A percentile compares a stretch with the other conserved stretches of the same genome.
phyloP scores from a whole-genome alignment of 2,797 vertebrate species.

The Sebastolobus altivelis region DNA sequence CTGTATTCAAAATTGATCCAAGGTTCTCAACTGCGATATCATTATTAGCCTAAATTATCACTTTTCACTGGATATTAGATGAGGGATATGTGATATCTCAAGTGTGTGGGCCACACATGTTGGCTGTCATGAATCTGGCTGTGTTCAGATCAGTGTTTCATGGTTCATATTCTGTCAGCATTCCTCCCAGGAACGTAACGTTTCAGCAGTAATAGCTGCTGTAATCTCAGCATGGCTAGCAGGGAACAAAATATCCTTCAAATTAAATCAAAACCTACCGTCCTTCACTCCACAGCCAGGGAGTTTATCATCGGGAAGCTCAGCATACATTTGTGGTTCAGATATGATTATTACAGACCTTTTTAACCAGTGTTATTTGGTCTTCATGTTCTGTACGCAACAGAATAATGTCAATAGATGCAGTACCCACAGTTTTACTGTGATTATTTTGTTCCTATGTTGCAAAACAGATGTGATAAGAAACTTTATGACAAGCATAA shows the following conservation, averaged over 20 bases:
- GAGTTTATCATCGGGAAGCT: constrained; percentile 30
- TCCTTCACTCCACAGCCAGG: constrained; percentile 29
- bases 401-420: constrained; percentile 15
- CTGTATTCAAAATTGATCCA: constrained; percentile 2
- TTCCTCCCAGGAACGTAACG: constrained; percentile 32
- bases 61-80: constrained; percentile 36
- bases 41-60: constrained; percentile 32
- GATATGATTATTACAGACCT: constrained; percentile 11
- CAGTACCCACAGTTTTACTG: neutral
- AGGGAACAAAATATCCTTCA: constrained; percentile 51
- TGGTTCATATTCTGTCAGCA: constrained; percentile 42
- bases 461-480: constrained; percentile 26
- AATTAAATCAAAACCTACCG: constrained; percentile 39
- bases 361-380: constrained; percentile 39
- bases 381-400: constrained; percentile 49
- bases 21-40: constrained; percentile 1
- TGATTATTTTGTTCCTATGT: constrained; percentile 21
- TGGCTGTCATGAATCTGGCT: constrained; percentile 30
- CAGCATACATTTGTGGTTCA: constrained; percentile 23
- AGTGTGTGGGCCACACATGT: constrained; percentile 7
- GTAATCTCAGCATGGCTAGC: constrained; percentile 1
- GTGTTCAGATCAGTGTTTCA: constrained; percentile 34
- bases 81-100: constrained; percentile 9
- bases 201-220: constrained; percentile 23
- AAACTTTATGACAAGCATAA: neutral